phyloP scores from a whole-genome alignment of 2,113 vertebrate genomes.

The Phaethornis superciliosus region DNA sequence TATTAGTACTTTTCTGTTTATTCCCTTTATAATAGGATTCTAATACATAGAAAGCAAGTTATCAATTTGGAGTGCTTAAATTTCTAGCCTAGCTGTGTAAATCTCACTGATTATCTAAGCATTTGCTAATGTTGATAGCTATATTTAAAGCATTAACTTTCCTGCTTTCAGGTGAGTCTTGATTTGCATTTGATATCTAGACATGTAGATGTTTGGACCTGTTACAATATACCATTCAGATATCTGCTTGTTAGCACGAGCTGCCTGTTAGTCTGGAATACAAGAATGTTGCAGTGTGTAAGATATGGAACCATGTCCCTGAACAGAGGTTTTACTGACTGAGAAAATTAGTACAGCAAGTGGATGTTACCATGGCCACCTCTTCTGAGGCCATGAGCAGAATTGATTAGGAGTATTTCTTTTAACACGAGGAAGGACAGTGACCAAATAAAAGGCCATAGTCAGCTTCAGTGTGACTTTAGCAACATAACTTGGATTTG shows the following conservation, averaged over 20 bases:
- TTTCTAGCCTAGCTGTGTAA: conserved; percentile 7
- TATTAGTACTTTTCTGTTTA: conserved; percentile 12
- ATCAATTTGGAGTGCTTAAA: conserved; percentile 30
- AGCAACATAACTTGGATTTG: not conserved
- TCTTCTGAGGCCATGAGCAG: not conserved
- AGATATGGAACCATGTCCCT: not conserved
- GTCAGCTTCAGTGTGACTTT: not conserved
- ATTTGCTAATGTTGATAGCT: not conserved
- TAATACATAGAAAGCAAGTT: conserved; percentile 31
- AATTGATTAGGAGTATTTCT: not conserved
- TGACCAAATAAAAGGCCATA: not conserved
- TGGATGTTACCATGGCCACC: not conserved
- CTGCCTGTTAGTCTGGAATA: not conserved
- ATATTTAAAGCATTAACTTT: conserved; percentile 7
- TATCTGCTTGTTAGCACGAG: not conserved
- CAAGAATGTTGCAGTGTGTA: not conserved
- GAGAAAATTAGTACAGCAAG: not conserved
- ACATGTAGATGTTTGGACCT: not conserved
- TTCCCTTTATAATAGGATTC: conserved; percentile 45
- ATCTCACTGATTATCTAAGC: not conserved
- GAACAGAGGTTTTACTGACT: not conserved
- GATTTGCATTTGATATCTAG: not conserved
- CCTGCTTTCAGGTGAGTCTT: not conserved
- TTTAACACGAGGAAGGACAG: not conserved
- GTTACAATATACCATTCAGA: not conserved